Conservation (phyloP, 2,888 invertebrate genomes). For the Andrena praecox region DNA sequence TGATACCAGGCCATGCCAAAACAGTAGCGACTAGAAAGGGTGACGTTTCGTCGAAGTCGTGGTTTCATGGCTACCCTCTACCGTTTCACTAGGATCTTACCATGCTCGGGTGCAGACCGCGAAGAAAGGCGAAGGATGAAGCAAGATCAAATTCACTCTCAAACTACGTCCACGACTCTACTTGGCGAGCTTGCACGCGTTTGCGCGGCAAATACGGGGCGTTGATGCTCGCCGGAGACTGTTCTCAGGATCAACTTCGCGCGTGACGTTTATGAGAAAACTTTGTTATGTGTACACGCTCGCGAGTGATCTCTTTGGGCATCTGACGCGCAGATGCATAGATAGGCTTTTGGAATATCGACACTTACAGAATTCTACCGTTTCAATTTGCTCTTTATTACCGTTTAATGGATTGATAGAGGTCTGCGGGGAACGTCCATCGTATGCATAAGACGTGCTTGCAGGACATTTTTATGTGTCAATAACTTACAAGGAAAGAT, state of each 20-base stretch:
- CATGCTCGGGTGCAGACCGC: slow-evolving; percentile 46
- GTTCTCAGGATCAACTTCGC: neutral
- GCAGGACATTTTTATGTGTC: too few relatives aligned
- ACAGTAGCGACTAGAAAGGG: slow-evolving; percentile 71
- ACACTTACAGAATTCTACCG: too few relatives aligned
- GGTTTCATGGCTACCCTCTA: slow-evolving; percentile 56
- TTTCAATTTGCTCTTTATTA: too few relatives aligned
- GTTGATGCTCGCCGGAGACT: slow-evolving; percentile 18
- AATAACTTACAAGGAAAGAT: too few relatives aligned
- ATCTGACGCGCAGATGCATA: too few relatives aligned
- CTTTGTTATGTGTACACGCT: neutral
- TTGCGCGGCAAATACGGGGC: slow-evolving; percentile 2
- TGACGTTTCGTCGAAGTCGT: slow-evolving; percentile 64
- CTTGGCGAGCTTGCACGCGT: neutral
- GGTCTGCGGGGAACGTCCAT: too few relatives aligned
- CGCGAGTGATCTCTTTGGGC: neutral
- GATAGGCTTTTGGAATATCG: too few relatives aligned
- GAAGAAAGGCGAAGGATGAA: neutral
- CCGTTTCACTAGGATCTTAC: slow-evolving; percentile 13
- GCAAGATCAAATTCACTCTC: neutral
- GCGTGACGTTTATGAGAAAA: slow-evolving; percentile 18
- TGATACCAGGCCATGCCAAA: slow-evolving; percentile 82
- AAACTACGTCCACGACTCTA: slow-evolving; percentile 33
- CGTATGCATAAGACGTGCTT: too few relatives aligned
- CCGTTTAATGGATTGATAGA: too few relatives aligned